A percentile compares a stretch with the other conserved stretches of the same genome.
Conservation (phyloP, 2,113 vertebrate species). For the Columbina picui region DNA sequence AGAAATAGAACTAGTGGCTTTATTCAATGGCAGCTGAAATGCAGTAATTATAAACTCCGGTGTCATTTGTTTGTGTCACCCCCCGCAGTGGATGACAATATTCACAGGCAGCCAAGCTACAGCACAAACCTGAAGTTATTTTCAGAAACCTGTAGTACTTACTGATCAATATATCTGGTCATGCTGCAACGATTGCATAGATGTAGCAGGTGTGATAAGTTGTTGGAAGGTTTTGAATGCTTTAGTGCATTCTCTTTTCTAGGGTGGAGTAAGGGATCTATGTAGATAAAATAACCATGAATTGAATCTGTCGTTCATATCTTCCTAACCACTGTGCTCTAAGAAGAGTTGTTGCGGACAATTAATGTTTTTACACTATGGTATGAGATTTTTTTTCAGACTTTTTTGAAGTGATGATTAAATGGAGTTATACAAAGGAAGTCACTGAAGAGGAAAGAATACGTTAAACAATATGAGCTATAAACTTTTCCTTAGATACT, state of each 20-base stretch:
- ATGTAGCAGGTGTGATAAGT: fast-evolving
- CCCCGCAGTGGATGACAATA: background rate
- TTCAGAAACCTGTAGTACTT: background rate
- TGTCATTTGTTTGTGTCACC: too few species aligned
- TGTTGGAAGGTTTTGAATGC: background rate
- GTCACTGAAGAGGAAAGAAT: background rate
- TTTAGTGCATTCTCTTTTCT: background rate
- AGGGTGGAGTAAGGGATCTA: background rate
- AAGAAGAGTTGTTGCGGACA: background rate
- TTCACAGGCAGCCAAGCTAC: background rate
- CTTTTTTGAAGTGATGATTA: background rate
- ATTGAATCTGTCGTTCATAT: background rate
- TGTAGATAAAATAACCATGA: background rate
- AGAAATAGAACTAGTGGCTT: background rate
- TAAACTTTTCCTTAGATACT: conserved; percentile 1
- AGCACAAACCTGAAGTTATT: background rate
- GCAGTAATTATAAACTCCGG: background rate
- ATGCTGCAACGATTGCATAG: background rate
- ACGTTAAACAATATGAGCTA: background rate
- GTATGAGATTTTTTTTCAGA: background rate
- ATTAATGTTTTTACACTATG: background rate
- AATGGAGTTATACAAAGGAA: background rate
- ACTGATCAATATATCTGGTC: background rate
- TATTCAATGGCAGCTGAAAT: background rate
- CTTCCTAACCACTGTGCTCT: background rate